Percentiles rank a stretch among this genome's conserved stretches.
phyloP scores from a whole-genome alignment of 2,113 vertebrate genomes.

The Mormyrus iriodes region DNA sequence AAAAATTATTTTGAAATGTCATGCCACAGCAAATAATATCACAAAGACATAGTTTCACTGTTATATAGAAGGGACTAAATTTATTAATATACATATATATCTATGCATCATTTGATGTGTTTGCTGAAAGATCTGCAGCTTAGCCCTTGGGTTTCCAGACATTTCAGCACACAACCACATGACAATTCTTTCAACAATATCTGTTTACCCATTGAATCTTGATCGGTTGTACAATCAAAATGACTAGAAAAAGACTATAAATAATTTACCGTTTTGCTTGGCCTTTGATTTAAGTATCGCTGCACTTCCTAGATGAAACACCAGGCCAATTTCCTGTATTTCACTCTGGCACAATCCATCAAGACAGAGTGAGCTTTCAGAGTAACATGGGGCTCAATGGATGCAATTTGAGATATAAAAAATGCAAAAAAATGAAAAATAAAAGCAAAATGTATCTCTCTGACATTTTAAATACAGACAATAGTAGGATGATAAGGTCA shows the following conservation, averaged over 20 bases:
- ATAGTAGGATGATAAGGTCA: neutral
- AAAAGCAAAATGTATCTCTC: neutral
- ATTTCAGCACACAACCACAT: neutral
- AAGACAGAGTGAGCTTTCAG: neutral
- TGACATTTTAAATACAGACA: neutral
- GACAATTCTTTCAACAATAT: neutral
- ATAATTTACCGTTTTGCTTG: constrained; percentile 3
- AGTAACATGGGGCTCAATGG: neutral
- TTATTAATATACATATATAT: neutral
- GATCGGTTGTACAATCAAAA: neutral
- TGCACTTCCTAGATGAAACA: neutral
- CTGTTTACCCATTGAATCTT: neutral
- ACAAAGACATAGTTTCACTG: neutral
- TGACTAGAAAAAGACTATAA: neutral
- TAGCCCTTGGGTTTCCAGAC: neutral
- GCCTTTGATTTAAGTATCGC: neutral
- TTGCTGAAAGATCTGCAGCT: neutral
- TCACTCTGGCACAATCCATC: neutral
- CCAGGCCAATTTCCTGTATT: neutral
- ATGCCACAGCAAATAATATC: neutral
- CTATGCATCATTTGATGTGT: neutral
- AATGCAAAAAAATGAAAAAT: neutral
- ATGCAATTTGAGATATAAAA: neutral
- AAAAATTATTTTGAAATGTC: neutral
- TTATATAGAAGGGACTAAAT: neutral